Percentiles rank a stretch among this genome's conserved stretches.
Evolutionary conservation across 2,888 invertebrate genomes (phyloP).

Genomic region (Stegophylla sp.): DNA sequence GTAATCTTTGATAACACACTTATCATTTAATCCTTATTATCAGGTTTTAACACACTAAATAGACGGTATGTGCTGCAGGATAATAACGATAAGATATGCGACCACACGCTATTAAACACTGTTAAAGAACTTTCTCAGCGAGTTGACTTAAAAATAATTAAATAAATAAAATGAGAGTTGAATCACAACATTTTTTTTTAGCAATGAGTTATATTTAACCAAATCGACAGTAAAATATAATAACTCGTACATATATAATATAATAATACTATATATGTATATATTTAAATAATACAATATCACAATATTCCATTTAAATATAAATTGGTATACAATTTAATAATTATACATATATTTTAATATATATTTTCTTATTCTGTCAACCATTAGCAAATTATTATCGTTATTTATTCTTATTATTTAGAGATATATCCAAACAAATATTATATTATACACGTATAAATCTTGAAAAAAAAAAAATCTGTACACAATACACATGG

Average conservation of each 20-base stretch:
- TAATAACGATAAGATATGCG: too few species aligned
- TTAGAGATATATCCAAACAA: constrained; percentile 32
- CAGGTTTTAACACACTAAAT: too few species aligned
- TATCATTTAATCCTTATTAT: too few species aligned
- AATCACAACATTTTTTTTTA: background rate
- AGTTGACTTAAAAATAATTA: too few species aligned
- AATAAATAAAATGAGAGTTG: too few species aligned
- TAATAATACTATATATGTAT: background rate
- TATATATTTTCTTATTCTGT: constrained; percentile 1
- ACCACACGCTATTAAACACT: too few species aligned
- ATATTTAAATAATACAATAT: constrained; percentile 48
- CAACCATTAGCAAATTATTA: constrained; percentile 22
- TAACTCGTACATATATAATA: background rate
- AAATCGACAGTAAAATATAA: background rate
- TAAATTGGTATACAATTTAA: constrained; percentile 48
- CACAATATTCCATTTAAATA: constrained; percentile 54
- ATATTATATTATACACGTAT: constrained; percentile 4
- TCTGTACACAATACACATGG: constrained; percentile 38
- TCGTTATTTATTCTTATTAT: constrained; percentile 13
- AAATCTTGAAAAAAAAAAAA: constrained; percentile 18
- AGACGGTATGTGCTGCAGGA: too few species aligned
- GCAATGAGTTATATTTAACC: too few species aligned
- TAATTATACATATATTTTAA: constrained; percentile 21
- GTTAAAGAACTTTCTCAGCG: too few species aligned
- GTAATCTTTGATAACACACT: too few species aligned